Base-by-base conservation (phyloP, 1,140 invertebrate genomes). In the Drosophila kikkawai region DNA sequence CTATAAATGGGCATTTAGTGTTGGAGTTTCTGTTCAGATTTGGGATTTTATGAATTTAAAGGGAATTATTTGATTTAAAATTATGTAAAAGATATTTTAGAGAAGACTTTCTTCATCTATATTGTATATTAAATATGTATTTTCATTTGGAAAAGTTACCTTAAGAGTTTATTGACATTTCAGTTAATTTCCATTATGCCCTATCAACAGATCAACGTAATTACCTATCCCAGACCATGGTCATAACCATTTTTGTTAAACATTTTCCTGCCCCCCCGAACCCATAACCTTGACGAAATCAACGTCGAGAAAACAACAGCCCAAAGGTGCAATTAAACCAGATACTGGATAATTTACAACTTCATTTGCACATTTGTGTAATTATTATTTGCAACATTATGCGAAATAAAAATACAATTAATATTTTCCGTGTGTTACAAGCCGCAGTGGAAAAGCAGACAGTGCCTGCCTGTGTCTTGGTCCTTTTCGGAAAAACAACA, bases 331-430 rank as follows among this genome's bases (percentile, higher is more conserved):
- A 75, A 88, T 88, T 84, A 90, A 90, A 88, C 66, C 81, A 90
- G 84, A 88, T 79, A 84, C 81, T 81, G 87, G 51, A 91, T 91
- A 91, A 91, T 91, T 91, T 91, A 91, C 90, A 91, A 90, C 90
- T 92, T 92, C 91, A 92, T 92, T 92, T 91, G 91, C 91, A 91
- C 91, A 91, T 92, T 92, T 81, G 91, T 75, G 86, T 91, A 92
- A 92, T 92, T 92, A 92, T 92, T 92, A 92, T 92, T 87, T 77
- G 86, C 70, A 77, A 76, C 91, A 91, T 91, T 86, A 91, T 90
- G 84, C 70, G 90, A 90, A 86, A 91, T 91, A 91, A 91, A 91
- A 91, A 90, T 76, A 83, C 85, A 91, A 91, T 91, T 91, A 91
- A 86, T 91, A 86, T 83, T 78, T 80, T 47, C 74, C 56, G 75